These are phyloP conservation scores for Corapipo altera DNA, from an alignment of 2,113 vertebrate species.

Conservation along the genomic window DNA sequence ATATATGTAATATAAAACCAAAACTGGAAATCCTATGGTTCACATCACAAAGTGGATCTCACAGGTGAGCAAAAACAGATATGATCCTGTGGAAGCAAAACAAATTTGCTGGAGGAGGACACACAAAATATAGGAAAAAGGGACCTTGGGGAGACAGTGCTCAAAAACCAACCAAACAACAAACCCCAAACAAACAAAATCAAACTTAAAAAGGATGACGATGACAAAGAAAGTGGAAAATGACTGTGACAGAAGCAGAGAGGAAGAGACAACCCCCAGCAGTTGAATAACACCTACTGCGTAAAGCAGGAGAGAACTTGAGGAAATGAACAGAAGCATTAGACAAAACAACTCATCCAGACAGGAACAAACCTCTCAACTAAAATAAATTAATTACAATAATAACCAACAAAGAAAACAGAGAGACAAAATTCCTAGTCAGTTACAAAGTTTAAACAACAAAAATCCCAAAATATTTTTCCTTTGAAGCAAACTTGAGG, in stretches of 20 bases:
- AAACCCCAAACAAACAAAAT: background rate
- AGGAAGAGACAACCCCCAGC: background rate
- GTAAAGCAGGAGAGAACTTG: background rate
- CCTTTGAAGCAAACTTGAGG: background rate
- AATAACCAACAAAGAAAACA: background rate
- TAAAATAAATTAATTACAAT: background rate
- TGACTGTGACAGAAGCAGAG: background rate
- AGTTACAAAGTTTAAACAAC: background rate
- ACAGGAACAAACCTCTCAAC: background rate
- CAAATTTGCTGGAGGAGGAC: background rate
- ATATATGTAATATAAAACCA: background rate
- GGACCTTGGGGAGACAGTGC: background rate
- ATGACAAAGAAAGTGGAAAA: background rate
- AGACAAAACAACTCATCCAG: background rate
- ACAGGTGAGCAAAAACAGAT: accelerated
- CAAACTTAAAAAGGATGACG: background rate
- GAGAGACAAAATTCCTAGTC: background rate
- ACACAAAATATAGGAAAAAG: background rate
- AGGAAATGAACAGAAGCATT: background rate
- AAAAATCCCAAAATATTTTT: background rate
- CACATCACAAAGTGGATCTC: background rate
- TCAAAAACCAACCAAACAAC: background rate
- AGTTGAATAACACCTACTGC: background rate
- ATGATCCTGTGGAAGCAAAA: background rate
- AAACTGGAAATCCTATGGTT: background rate